phyloP scores from a whole-genome alignment of 2,113 vertebrate genomes.

The Atlantisia rogersi region DNA sequence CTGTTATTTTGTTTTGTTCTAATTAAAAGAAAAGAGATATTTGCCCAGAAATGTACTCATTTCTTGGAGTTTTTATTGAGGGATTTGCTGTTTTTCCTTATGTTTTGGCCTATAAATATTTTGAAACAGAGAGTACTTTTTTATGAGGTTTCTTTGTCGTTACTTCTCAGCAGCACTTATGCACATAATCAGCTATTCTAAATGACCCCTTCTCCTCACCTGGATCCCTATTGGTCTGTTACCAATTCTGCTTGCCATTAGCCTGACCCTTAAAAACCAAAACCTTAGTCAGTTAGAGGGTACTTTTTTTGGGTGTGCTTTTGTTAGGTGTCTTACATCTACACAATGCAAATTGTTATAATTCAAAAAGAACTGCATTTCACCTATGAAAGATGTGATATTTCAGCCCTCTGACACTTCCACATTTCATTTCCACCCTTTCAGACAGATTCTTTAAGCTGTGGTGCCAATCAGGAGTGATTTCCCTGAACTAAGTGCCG shows the following conservation, averaged over 20 bases:
- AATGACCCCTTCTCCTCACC: background rate
- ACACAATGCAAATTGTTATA: background rate
- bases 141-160: background rate
- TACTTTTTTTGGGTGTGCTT: accelerated
- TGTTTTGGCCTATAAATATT: background rate
- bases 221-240: background rate
- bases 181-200: background rate
- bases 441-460: background rate
- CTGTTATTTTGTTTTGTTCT: background rate
- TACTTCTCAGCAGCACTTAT: background rate
- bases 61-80: background rate
- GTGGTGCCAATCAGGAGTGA: conserved; percentile 12
- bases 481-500: background rate
- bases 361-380: background rate
- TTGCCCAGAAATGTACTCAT: accelerated
- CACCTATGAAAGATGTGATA: background rate
- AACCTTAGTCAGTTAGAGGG: background rate
- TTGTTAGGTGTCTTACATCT: background rate
- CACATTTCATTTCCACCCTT: background rate
- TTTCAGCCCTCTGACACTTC: background rate
- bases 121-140: background rate
- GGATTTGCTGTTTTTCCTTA: background rate
- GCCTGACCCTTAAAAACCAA: background rate
- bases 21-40: background rate
- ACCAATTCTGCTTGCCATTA: background rate